These are phyloP conservation scores for Hemicrepidius hirtus DNA, from an alignment of 2,888 invertebrate genomes.

Conservation along the genomic window DNA sequence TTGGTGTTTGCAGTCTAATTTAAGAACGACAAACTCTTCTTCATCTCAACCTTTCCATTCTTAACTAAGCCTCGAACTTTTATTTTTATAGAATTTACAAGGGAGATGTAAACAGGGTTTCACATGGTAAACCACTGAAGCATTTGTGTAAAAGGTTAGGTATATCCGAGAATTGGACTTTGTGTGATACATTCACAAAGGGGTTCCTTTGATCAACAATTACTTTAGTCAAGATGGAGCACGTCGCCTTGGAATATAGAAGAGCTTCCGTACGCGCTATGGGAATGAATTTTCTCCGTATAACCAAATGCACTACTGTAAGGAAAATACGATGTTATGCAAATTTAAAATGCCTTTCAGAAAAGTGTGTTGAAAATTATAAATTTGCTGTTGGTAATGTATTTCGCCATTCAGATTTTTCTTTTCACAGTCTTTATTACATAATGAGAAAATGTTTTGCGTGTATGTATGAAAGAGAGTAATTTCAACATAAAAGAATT, in stretches of 20 bases:
- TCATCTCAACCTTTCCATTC: neutral
- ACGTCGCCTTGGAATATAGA: slow-evolving; percentile 42
- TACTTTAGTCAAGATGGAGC: slow-evolving; percentile 50
- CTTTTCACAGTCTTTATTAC: too few species aligned
- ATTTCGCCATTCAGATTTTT: neutral
- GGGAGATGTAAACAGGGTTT: neutral
- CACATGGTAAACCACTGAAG: slow-evolving; percentile 24
- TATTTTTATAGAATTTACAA: neutral
- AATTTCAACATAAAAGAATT: too few species aligned
- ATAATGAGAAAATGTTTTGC: too few species aligned
- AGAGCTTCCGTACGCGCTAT: slow-evolving; percentile 35
- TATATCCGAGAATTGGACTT: slow-evolving; percentile 38
- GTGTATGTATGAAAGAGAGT: too few species aligned
- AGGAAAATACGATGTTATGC: slow-evolving; percentile 31
- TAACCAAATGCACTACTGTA: slow-evolving; percentile 31
- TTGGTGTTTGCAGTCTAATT: neutral
- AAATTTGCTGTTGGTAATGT: neutral
- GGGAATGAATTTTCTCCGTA: slow-evolving; percentile 34
- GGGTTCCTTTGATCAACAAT: slow-evolving; percentile 56
- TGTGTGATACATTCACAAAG: slow-evolving; percentile 49
- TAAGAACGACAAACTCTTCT: neutral
- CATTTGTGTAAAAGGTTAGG: slow-evolving; percentile 40
- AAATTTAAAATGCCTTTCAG: slow-evolving; percentile 8
- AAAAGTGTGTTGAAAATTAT: slow-evolving; percentile 6
- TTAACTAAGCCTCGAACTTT: neutral